Conservation (phyloP, 2,113 vertebrate genomes). For the Acanthisitta chloris region DNA sequence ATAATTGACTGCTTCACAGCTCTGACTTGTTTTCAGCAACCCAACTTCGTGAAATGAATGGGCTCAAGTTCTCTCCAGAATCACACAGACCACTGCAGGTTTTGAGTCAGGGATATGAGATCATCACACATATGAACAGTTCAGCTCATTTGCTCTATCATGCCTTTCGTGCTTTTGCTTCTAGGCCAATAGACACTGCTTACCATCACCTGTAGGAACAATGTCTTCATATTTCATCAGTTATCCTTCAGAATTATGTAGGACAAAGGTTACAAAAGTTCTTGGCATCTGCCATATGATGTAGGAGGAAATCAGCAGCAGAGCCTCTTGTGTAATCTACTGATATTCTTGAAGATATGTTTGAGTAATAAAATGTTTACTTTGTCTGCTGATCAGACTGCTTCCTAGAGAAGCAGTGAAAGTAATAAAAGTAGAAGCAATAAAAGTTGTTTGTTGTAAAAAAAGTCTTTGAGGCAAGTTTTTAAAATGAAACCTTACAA, state of each 20-base stretch:
- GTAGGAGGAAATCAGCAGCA: neutral
- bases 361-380: neutral
- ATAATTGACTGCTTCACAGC: neutral
- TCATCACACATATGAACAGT: accelerated
- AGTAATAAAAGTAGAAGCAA: too few relatives aligned
- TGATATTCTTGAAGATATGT: neutral
- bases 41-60: neutral
- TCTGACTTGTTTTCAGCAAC: neutral
- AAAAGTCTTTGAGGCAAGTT: neutral
- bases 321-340: conserved; percentile 8
- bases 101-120: neutral
- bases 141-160: neutral
- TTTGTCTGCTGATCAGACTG: neutral
- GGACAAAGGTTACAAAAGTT: conserved; percentile 33
- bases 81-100: neutral
- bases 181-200: neutral
- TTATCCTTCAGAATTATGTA: neutral
- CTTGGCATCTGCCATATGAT: neutral
- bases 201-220: neutral
- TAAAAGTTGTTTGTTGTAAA: neutral
- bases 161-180: neutral
- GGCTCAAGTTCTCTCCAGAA: neutral
- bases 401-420: neutral
- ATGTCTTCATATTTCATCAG: neutral
- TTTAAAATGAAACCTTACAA: neutral